A percentile compares a stretch with the other conserved stretches of the same genome.
These are phyloP conservation scores for Coracias cyanogaster DNA, from an alignment of 2,797 vertebrate genomes.

Conservation along the genomic window DNA sequence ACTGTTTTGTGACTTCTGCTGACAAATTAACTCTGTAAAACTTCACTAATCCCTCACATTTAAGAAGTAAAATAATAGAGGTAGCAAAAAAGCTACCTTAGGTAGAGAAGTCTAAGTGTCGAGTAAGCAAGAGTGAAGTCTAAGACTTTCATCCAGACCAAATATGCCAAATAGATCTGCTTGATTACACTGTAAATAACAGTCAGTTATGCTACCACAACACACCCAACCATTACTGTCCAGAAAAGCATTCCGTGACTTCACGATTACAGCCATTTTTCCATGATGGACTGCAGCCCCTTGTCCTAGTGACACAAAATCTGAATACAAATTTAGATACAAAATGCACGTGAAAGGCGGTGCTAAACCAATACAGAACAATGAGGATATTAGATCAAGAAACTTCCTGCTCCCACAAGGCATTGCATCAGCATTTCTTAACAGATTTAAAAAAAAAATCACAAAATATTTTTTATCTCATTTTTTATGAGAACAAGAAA, in stretches of 20 bases:
- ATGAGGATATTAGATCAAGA: fast-evolving
- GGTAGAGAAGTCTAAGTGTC: neutral
- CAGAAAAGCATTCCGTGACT: neutral
- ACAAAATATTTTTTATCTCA: neutral
- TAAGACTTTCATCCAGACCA: neutral
- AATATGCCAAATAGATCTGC: neutral
- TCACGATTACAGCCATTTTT: neutral
- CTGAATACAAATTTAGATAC: no score
- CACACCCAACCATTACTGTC: neutral
- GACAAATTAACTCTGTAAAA: neutral
- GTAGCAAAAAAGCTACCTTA: neutral
- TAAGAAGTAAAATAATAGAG: neutral
- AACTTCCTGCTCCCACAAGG: neutral
- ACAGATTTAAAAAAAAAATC: no score
- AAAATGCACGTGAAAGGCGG: neutral
- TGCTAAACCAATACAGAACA: neutral
- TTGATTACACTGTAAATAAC: neutral
- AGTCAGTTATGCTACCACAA: neutral
- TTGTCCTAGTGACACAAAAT: neutral
- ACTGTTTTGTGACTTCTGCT: neutral
- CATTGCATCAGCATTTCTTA: neutral
- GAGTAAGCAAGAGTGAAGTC: neutral
- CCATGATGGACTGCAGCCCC: neutral
- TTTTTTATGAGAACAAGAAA: neutral
- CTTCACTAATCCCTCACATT: neutral